Base-by-base conservation (phyloP, 30 jellyfish, hydroid and myxozoan genomes). In the Sanderia malayensis region DNA sequence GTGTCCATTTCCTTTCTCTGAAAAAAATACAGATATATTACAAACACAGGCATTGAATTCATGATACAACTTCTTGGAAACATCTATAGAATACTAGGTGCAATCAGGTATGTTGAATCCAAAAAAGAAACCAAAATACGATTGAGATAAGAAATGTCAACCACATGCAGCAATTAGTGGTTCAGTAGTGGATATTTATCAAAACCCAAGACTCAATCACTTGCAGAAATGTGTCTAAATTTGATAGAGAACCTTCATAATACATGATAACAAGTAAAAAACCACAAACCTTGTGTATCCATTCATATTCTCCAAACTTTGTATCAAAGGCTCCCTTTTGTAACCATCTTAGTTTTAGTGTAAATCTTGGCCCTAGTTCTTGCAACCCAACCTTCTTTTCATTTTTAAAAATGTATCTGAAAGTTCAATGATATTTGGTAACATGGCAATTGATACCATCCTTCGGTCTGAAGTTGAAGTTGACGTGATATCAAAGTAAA, bases 1-100 rank as follows among this genome's bases (percentile, higher is more conserved):
- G 94, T 87, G 73, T 87, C 96, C 96, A 87, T 87, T 61, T 87
- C 96, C 59, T 73, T 80, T 46, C 96, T 74, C 96, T 87, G 81
- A 18, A 80, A 67, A 2, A 32, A 23, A 15, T 41, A 6, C 55
- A 6, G 8, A 41, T 6, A 41, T 41, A 41, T 41, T 41, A 8
- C 55, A 6, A 41, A 8, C 55, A 41, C 15, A 15, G 8, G 55
- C n/a, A n/a, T n/a, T n/a, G n/a, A n/a, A n/a, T n/a, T n/a, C n/a
- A n/a, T n/a, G n/a, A n/a, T n/a, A n/a, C n/a, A n/a, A n/a, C n/a
- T n/a, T n/a, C n/a, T n/a, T n/a, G n/a, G n/a, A n/a, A n/a, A n/a
- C n/a, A n/a, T n/a, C n/a, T n/a, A n/a, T n/a, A n/a, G n/a, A n/a
- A n/a, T n/a, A n/a, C n/a, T 41, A 41, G 55, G 15, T 15, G 15